Conservation (phyloP, 2,113 vertebrate genomes). For the Atherinomorus stipes region DNA sequence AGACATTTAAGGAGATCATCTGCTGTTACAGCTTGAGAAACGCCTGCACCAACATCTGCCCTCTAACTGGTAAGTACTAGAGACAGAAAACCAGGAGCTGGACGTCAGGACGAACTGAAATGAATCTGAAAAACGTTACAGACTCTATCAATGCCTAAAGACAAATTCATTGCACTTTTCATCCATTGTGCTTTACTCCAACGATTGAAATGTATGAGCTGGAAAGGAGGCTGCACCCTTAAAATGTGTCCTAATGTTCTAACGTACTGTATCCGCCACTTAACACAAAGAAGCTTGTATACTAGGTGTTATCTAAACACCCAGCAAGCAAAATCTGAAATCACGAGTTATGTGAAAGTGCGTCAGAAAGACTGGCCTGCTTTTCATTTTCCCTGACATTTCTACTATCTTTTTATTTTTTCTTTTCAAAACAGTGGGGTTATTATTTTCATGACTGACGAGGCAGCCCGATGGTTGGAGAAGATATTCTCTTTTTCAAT, state of each 20-base stretch:
- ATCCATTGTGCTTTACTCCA: neutral
- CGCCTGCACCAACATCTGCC: slow-evolving; percentile 78
- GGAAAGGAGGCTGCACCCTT: neutral
- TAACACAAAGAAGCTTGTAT: slow-evolving; percentile 5
- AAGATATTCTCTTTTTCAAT: neutral
- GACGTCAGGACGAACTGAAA: neutral
- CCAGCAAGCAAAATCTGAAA: neutral
- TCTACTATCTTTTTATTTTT: slow-evolving; percentile 2
- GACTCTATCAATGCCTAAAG: neutral
- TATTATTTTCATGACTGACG: neutral
- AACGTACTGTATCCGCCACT: neutral
- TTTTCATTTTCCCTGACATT: slow-evolving; percentile 10
- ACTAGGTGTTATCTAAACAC: slow-evolving; percentile 7
- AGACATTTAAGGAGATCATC: slow-evolving; percentile 94
- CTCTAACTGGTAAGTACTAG: slow-evolving; percentile 84
- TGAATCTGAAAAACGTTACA: neutral
- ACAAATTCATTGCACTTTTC: slow-evolving; percentile 10
- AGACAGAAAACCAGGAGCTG: neutral
- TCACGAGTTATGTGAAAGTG: slow-evolving; percentile 7
- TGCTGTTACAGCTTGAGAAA: slow-evolving; percentile 86
- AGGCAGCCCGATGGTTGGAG: neutral
- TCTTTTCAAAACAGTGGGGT: slow-evolving; percentile 5
- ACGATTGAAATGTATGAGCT: slow-evolving; percentile 1
- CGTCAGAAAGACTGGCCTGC: slow-evolving; percentile 1
- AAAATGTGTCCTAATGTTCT: neutral